phyloP scores from a whole-genome alignment of 1,140 invertebrate genomes.

The Trichoplusia ni region DNA sequence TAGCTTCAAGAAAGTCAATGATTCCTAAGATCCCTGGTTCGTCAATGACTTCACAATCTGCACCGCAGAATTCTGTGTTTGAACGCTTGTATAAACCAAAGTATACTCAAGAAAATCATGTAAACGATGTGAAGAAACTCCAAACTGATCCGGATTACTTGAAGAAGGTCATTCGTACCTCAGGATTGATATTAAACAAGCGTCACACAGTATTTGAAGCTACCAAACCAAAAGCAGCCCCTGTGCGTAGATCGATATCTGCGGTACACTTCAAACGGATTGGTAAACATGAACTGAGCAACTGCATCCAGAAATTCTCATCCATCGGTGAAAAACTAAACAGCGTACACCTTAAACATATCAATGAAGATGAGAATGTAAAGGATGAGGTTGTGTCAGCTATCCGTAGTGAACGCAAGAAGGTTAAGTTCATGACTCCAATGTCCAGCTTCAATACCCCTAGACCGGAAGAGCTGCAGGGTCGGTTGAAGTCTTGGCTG shows the following conservation, averaged over 20 bases:
- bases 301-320: conserved; percentile 73
- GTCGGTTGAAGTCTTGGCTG: conserved; percentile 78
- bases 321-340: conserved; percentile 72
- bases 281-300: conserved; percentile 60
- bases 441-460: conserved; percentile 67
- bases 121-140: conserved; percentile 51
- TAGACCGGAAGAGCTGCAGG: conserved; percentile 67
- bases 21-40: no score
- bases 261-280: conserved; percentile 77
- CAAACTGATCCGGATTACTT: conserved; percentile 56
- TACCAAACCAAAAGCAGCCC: conserved; percentile 30
- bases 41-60: conserved; percentile 26
- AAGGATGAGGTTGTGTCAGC: conserved; percentile 64
- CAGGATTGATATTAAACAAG: conserved; percentile 53
- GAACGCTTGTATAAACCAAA: conserved; percentile 74
- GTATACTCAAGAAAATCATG: conserved; percentile 41
- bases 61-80: conserved; percentile 54
- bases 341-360: conserved; percentile 58
- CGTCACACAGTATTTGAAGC: conserved; percentile 53
- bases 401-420: conserved; percentile 74
- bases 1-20: conserved; percentile 26
- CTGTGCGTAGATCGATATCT: conserved; percentile 72
- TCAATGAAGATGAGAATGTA: conserved; percentile 63
- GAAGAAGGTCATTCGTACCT: conserved; percentile 56
- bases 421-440: conserved; percentile 72